Base-by-base conservation (phyloP, 2,797 vertebrate species). In the Cuniculus paca region DNA sequence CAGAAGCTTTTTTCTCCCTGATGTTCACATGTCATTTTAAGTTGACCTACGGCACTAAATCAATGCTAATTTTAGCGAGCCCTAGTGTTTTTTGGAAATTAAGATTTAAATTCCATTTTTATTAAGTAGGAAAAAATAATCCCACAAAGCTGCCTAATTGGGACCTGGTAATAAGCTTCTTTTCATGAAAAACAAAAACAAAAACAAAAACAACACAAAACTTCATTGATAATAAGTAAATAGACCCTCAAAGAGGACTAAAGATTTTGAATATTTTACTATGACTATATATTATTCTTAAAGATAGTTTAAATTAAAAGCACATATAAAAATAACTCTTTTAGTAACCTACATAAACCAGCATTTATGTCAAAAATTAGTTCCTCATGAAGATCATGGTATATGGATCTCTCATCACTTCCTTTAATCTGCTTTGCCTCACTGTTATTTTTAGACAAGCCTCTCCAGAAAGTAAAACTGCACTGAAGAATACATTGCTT, bases 41-140 rank as follows among this genome's bases (percentile, higher is more conserved):
- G 79, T 77, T 90, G 94, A 96, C 94, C 84, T 81, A 36, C 22
- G 65, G 31, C 80, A 92, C 91, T 94, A 92, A 93, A 93, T 89
- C 87, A 72, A 88, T 70, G 91, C 77, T 94, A 95, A 95, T 95
- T 97, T 95, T 97, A 97, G 93, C 74, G 63, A 61, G 42, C 36
- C 31, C 58, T 42, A 77, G 42, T 90, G 61, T 91, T 93, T 93
- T 91, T 61, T 87, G 42, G 91, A 94, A 96, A 94, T 74, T 28
- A 58, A 61, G 45, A 20, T 78, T 95, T 82, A 94, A 91, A 96
- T 88, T 39, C 20, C 36, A 88, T 16, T 91, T 91, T 79, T 63
- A 24, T 56, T 85, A 89, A 77, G 63, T 70, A 90, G 50, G 22
- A 61, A 84, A 96, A 65, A 85, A 45, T 88, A 80, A 94, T 70